Conservation (phyloP, 2,113 vertebrate species). For the Gallinago paraguaiae region DNA sequence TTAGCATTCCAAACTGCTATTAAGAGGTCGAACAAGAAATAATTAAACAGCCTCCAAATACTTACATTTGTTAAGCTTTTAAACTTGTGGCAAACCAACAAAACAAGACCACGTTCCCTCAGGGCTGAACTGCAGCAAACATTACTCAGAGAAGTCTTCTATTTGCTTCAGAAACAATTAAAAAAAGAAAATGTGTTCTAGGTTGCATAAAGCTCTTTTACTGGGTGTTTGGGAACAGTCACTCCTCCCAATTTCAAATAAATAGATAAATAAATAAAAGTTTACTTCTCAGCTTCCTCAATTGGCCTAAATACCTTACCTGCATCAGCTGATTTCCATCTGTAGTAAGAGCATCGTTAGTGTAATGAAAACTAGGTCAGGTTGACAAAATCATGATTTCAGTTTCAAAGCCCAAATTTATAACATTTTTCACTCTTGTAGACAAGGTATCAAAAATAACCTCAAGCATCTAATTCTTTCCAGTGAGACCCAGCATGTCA, state of each 20-base stretch:
- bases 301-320: background rate
- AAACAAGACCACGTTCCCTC: background rate
- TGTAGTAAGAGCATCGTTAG: background rate
- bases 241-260: background rate
- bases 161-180: conserved; percentile 28
- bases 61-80: conserved; percentile 3
- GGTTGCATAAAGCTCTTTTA: conserved; percentile 1
- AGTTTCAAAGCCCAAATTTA: background rate
- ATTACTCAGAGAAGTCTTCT: background rate
- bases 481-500: background rate
- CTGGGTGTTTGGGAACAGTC: background rate
- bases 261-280: background rate
- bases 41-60: background rate
- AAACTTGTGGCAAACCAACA: conserved; percentile 18
- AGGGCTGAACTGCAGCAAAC: background rate
- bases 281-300: no score
- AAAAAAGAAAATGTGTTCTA: conserved; percentile 6
- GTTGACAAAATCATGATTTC: background rate
- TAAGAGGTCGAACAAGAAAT: background rate
- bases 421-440: background rate
- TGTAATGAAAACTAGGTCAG: background rate
- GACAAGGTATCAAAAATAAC: background rate
- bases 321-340: background rate
- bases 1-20: background rate
- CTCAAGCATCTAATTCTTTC: background rate